These are phyloP conservation scores for Takifugu bimaculatus DNA, from an alignment of 2,113 vertebrate species.

Conservation along the genomic window DNA sequence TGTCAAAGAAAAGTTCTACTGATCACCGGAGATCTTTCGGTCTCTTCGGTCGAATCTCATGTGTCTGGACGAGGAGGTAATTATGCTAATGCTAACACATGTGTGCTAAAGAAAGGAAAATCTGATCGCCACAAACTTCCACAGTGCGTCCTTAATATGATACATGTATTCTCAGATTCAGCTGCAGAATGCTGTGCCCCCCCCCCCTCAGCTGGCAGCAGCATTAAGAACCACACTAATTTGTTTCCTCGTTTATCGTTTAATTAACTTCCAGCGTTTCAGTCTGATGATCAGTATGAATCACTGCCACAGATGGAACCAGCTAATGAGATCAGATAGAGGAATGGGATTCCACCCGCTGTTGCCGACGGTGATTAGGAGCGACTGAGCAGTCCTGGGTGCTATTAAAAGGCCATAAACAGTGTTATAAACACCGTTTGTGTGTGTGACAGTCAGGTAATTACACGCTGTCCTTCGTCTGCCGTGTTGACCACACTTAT, in stretches of 20 bases:
- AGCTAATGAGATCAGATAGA: slow-evolving; percentile 63
- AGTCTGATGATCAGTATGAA: slow-evolving; percentile 56
- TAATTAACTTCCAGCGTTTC: slow-evolving; percentile 53
- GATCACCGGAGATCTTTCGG: slow-evolving; percentile 19
- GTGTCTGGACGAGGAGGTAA: slow-evolving; percentile 27
- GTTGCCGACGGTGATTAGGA: no score
- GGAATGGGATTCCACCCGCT: slow-evolving; percentile 39
- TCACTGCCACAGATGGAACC: slow-evolving; percentile 32
- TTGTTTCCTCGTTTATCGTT: slow-evolving; percentile 61
- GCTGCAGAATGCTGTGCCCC: slow-evolving; percentile 1
- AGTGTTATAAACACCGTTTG: slow-evolving; percentile 18
- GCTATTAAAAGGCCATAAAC: slow-evolving; percentile 53
- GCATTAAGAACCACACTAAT: slow-evolving; percentile 37
- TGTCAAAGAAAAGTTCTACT: slow-evolving; percentile 19
- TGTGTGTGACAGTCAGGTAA: slow-evolving; percentile 23
- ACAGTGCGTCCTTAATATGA: no score
- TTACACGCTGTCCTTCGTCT: no score
- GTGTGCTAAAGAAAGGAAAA: neutral
- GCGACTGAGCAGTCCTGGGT: slow-evolving; percentile 36
- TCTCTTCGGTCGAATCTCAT: slow-evolving; percentile 4
- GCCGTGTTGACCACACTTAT: no score
- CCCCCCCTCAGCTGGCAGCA: slow-evolving; percentile 3
- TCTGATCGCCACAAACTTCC: neutral
- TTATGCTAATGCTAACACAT: neutral
- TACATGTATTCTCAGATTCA: no score